These are phyloP conservation scores for Scelioninae gen. 1 DNA, from an alignment of 2,888 invertebrate genomes.

Conservation along the genomic window DNA sequence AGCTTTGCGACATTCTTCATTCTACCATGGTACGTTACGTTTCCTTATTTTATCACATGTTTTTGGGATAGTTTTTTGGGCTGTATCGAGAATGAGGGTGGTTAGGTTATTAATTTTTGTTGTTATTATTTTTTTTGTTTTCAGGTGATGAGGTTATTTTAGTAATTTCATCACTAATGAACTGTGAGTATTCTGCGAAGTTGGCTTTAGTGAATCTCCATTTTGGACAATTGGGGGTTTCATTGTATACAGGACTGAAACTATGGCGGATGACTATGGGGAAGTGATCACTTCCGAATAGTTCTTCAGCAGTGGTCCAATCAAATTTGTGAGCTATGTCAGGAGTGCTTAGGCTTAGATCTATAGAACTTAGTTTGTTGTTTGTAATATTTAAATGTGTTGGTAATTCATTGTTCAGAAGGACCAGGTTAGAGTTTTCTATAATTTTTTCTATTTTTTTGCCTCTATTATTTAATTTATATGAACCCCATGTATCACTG, in stretches of 20 bases:
- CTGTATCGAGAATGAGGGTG: too few species aligned
- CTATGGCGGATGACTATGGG: neutral
- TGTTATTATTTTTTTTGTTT: too few species aligned
- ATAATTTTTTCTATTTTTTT: slow-evolving; percentile 56
- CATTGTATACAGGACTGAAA: too few species aligned
- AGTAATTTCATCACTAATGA: too few species aligned
- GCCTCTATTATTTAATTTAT: slow-evolving; percentile 59
- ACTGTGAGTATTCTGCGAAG: too few species aligned
- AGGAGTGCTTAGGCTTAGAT: neutral
- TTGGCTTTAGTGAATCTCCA: too few species aligned
- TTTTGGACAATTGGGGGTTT: too few species aligned
- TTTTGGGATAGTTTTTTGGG: too few species aligned
- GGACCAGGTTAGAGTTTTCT: slow-evolving; percentile 46
- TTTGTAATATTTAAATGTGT: slow-evolving; percentile 60
- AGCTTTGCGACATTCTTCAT: slow-evolving; percentile 40
- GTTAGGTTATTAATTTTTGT: too few species aligned
- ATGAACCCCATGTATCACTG: slow-evolving; percentile 65
- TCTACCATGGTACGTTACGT: slow-evolving; percentile 68
- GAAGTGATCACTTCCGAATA: slow-evolving; percentile 64
- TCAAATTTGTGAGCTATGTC: neutral
- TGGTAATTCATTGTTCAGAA: slow-evolving; percentile 42
- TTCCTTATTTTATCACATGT: too few species aligned
- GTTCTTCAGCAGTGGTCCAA: slow-evolving; percentile 2
- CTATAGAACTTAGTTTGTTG: neutral
- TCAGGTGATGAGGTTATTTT: too few species aligned